Evolutionary conservation across 30 jellyfish, hydroid and myxozoan genomes (phyloP).

Genomic region (Hydractinia symbiolongicarpus): DNA sequence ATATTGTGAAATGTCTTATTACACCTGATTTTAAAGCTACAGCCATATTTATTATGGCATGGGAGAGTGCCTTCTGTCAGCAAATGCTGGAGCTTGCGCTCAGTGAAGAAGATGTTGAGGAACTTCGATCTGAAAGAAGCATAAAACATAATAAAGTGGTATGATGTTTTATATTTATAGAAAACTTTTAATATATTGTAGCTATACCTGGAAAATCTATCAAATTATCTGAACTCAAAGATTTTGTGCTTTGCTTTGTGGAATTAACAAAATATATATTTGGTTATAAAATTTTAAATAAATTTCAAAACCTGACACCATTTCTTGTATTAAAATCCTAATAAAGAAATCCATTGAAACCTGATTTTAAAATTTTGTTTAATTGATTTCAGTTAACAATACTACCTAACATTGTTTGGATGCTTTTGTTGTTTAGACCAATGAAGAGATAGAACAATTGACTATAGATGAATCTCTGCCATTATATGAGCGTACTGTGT

Average conservation of each 20-base stretch:
- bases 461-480: slow-evolving; percentile 70
- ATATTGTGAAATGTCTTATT: too few relatives aligned
- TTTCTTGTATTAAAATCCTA: too few relatives aligned
- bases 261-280: too few relatives aligned
- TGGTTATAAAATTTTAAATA: too few relatives aligned
- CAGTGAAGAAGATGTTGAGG: slow-evolving; percentile 85
- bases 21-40: too few relatives aligned
- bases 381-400: not conserved
- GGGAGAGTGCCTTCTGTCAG: slow-evolving; percentile 79
- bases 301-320: too few relatives aligned
- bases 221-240: too few relatives aligned
- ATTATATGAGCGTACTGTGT: slow-evolving; percentile 46
- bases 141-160: slow-evolving; percentile 69
- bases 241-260: not conserved
- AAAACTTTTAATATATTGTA: not conserved
- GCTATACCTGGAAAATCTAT: too few relatives aligned
- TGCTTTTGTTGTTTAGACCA: slow-evolving; percentile 32
- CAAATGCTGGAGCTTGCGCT: slow-evolving; percentile 56
- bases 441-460: slow-evolving; percentile 72
- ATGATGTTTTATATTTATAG: not conserved
- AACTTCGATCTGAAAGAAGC: slow-evolving; percentile 72
- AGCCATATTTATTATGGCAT: not conserved
- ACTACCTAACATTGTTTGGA: too few relatives aligned
- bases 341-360: not conserved
- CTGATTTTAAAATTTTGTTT: not conserved